These are phyloP conservation scores for Pantherophis guttatus DNA, from an alignment of 2,113 vertebrate species.

Conservation along the genomic window DNA sequence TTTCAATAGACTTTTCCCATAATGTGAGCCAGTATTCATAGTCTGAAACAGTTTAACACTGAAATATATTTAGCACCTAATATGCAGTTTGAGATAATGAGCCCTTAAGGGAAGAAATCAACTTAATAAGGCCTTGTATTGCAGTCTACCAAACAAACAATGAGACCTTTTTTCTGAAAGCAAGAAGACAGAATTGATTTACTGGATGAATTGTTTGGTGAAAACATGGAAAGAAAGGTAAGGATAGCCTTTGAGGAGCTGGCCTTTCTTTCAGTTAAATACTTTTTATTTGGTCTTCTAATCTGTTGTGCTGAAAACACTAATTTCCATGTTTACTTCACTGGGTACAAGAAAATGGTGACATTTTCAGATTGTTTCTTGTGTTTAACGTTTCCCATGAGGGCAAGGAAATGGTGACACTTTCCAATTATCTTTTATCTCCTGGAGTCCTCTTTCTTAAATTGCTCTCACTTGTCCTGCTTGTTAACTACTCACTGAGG, in stretches of 20 bases:
- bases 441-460: conserved; percentile 23
- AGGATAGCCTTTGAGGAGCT: background rate
- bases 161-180: background rate
- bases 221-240: background rate
- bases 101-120: background rate
- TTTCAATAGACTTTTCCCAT: background rate
- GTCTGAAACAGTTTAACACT: background rate
- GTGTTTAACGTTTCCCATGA: background rate
- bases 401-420: background rate
- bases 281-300: background rate
- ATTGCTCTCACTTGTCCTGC: conserved; percentile 17
- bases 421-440: conserved; percentile 38
- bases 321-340: conserved; percentile 7
- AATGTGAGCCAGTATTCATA: background rate
- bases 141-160: background rate
- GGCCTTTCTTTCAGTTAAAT: conserved; percentile 21
- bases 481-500: conserved; percentile 25
- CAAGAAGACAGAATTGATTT: background rate
- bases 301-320: conserved; percentile 9
- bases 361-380: conserved; percentile 1
- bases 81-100: background rate
- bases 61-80: background rate
- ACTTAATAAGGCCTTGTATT: background rate
- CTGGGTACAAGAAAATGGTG: background rate
- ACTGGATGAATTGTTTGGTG: background rate